Evolutionary conservation across 2,888 invertebrate genomes (phyloP).

Genomic region (Hyppa rectilinea): DNA sequence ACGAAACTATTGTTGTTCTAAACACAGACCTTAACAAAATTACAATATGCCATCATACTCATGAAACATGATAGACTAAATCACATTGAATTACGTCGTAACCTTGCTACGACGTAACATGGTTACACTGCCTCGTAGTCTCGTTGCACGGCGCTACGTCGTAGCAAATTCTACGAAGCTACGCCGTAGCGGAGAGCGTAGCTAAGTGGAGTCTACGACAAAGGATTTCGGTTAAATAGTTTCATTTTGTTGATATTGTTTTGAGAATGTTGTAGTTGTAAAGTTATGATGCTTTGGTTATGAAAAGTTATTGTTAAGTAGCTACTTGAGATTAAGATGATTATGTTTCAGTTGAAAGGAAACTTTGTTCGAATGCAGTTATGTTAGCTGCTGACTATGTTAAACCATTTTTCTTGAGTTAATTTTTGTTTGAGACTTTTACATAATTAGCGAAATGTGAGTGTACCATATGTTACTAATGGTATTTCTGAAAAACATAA

Average conservation of each 20-base stretch:
- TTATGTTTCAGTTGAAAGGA: conserved; percentile 3
- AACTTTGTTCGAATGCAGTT: neutral
- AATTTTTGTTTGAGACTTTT: neutral
- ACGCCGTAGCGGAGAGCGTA: conserved; percentile 46
- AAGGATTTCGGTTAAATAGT: conserved; percentile 63
- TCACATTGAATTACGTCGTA: conserved; percentile 59
- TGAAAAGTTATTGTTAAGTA: conserved; percentile 28
- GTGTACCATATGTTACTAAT: neutral
- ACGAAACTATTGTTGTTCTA: conserved; percentile 1
- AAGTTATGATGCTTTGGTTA: conserved; percentile 38
- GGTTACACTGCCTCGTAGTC: conserved; percentile 41
- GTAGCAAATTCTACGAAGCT: conserved; percentile 42
- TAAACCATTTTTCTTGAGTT: neutral
- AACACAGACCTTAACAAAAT: conserved; percentile 45
- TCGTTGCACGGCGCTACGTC: conserved; percentile 36
- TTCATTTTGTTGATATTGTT: conserved; percentile 58
- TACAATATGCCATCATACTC: conserved; percentile 43
- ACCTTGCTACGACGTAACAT: conserved; percentile 48
- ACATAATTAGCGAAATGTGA: neutral
- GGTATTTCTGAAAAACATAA: neutral
- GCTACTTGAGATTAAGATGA: conserved; percentile 21
- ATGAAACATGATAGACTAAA: conserved; percentile 61
- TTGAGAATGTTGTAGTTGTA: conserved; percentile 37
- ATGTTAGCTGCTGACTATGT: neutral
- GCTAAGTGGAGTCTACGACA: conserved; percentile 61